A percentile compares a stretch with the other conserved stretches of the same genome.
These are phyloP conservation scores for Macroramphosus scolopax DNA, from an alignment of 2,797 vertebrate genomes.

Conservation along the genomic window DNA sequence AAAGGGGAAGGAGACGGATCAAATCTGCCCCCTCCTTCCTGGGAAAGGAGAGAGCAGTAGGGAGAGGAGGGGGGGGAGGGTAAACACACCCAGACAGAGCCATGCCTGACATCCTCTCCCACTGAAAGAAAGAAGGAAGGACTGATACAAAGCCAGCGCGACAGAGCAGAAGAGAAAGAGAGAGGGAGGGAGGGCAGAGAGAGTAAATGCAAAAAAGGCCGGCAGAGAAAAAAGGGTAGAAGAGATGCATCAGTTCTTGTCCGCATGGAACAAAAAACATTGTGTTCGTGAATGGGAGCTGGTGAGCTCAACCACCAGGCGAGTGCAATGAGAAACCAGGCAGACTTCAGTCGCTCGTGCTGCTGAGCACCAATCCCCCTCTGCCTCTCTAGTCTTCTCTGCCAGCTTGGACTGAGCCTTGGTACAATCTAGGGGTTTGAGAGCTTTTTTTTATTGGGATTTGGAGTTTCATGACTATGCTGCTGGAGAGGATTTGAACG, in stretches of 20 bases:
- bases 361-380: conserved; percentile 55
- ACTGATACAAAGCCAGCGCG: conserved; percentile 50
- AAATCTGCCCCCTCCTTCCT: conserved; percentile 36
- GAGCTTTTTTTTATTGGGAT: conserved; percentile 49
- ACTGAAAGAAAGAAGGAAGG: conserved; percentile 56
- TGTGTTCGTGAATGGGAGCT: conserved; percentile 71
- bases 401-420: conserved; percentile 58
- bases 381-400: conserved; percentile 45
- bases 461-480: conserved; percentile 34
- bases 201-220: conserved; percentile 38
- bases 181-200: conserved; percentile 41
- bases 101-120: conserved; percentile 72
- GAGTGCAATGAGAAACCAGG: conserved; percentile 66
- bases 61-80: conserved; percentile 67
- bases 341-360: conserved; percentile 54
- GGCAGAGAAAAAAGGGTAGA: conserved; percentile 43
- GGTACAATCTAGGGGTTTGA: conserved; percentile 56
- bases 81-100: conserved; percentile 71
- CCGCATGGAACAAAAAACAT: conserved; percentile 66
- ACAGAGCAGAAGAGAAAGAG: conserved; percentile 40
- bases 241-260: conserved; percentile 68
- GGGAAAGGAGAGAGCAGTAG: conserved; percentile 55
- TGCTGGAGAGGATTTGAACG: conserved; percentile 61
- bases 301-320: conserved; percentile 60
- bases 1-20: conserved; percentile 14